Evolutionary conservation across 2,113 vertebrate species (phyloP), one percentile per base, ranked within the genome.

Genomic region (Connochaetes taurinus): DNA sequence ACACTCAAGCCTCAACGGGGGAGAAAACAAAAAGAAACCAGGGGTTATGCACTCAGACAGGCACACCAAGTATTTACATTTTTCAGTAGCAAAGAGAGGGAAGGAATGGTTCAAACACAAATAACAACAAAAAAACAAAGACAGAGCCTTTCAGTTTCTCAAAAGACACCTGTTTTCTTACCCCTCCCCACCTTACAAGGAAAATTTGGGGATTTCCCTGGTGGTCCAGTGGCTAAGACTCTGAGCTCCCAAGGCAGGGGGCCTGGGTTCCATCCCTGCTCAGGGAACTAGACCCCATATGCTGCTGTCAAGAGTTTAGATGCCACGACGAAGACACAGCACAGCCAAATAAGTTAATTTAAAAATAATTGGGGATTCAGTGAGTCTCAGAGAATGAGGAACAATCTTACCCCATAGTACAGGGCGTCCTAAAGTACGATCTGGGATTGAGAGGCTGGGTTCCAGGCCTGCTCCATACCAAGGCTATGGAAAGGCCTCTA

Each of bases 381-480:
- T 2, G 19, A n/a, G 53, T 33, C 58, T n/a, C 62, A 14, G 71
- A 85, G 47, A 55, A 29, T 43, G 2, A 12, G 64, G 45, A 80
- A 33, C 53, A 80, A 33, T 12, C 31, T 31, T 19, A 52, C 21
- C 81, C 33, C 8, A 0, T 0, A 6, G 21, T 5, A 2, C 15
- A 7, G 43, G 50, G 43, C 11, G 5, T 36, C 82, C 16, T 17
- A 5, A 86, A 50, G 29, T 14, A 11, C 0, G 1, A 10, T 13
- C 5, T 0, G 7, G 53, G 90, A 53, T 29, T 7, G 4, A 0
- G 36, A 53, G 62, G 25, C 25, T 1, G 7, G 58, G 25, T 27
- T 27, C 89, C 3, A 36, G n/a, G 36, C 43, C 81, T 53, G 29
- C 11, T 60, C 57, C 25, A 36, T 0, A 7, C 36, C 12, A 2